These are phyloP conservation scores for Elgaria multicarinata DNA, from an alignment of 2,113 vertebrate genomes.

Conservation along the genomic window DNA sequence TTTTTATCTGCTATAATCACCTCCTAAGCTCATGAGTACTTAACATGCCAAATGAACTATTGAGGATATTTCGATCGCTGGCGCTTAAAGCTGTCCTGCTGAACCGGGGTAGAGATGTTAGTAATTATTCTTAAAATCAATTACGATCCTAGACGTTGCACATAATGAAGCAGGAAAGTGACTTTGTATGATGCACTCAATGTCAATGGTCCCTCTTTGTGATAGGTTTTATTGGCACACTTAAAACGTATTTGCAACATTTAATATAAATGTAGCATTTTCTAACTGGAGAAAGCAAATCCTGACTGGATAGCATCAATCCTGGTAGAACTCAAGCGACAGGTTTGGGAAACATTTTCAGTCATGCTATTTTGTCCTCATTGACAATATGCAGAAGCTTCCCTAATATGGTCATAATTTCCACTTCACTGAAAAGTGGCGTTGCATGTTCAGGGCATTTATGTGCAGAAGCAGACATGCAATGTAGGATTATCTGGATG, in stretches of 20 bases:
- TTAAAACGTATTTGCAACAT: slow-evolving; percentile 38
- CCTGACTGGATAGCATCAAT: accelerated
- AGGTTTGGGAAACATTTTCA: background rate
- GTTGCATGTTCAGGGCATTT: background rate
- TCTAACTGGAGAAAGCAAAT: slow-evolving; percentile 13
- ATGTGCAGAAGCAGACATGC: background rate
- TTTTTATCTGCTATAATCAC: slow-evolving; percentile 27
- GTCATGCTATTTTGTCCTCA: background rate
- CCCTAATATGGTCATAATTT: background rate
- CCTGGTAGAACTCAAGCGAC: background rate
- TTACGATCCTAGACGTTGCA: slow-evolving; percentile 30
- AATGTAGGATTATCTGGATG: background rate
- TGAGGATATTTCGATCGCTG: slow-evolving; percentile 40
- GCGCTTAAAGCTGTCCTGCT: slow-evolving; percentile 23
- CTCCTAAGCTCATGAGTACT: slow-evolving; percentile 16
- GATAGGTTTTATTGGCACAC: background rate
- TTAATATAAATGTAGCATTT: background rate
- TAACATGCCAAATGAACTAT: slow-evolving; percentile 33
- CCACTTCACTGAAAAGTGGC: background rate
- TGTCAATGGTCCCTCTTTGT: slow-evolving; percentile 17
- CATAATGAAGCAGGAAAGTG: slow-evolving; percentile 12
- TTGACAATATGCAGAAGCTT: background rate
- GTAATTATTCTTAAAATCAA: slow-evolving; percentile 30
- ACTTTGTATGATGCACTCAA: background rate
- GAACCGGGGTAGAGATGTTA: slow-evolving; percentile 7